Evolutionary conservation across 2,113 vertebrate species (phyloP).

Genomic region (Nerophis ophidion): DNA sequence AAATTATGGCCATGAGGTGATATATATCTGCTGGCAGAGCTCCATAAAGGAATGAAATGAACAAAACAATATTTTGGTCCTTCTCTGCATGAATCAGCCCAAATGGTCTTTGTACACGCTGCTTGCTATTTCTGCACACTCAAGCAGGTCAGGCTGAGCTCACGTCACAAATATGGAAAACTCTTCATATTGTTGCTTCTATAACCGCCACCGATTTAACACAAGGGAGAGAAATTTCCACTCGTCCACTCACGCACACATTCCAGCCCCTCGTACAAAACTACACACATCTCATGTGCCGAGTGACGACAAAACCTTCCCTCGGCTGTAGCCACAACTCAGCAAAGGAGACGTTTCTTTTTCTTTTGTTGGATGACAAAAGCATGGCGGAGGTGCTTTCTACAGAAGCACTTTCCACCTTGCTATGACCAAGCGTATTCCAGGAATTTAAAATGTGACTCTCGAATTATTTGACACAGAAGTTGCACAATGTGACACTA

Average conservation of each 20-base stretch:
- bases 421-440: slow-evolving; percentile 35
- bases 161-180: slow-evolving; percentile 58
- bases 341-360: slow-evolving; percentile 8
- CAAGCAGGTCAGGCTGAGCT: background rate
- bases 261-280: slow-evolving; percentile 49
- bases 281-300: slow-evolving; percentile 34
- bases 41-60: slow-evolving; percentile 16
- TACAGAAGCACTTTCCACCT: slow-evolving; percentile 8
- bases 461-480: slow-evolving; percentile 40
- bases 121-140: slow-evolving; percentile 6
- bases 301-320: slow-evolving; percentile 23
- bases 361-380: background rate
- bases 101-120: background rate
- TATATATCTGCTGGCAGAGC: slow-evolving; percentile 9
- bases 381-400: slow-evolving; percentile 12
- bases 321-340: slow-evolving; percentile 16
- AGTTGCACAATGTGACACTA: slow-evolving; percentile 44
- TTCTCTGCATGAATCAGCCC: background rate
- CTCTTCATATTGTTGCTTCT: slow-evolving; percentile 56
- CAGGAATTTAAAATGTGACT: slow-evolving; percentile 44
- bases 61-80: slow-evolving; percentile 9
- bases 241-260: slow-evolving; percentile 48
- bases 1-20: slow-evolving; percentile 6
- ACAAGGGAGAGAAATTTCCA: slow-evolving; percentile 67
- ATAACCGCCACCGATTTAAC: slow-evolving; percentile 53